Base-by-base conservation (phyloP, 2,888 invertebrate species). In the Epinotia demarniana region DNA sequence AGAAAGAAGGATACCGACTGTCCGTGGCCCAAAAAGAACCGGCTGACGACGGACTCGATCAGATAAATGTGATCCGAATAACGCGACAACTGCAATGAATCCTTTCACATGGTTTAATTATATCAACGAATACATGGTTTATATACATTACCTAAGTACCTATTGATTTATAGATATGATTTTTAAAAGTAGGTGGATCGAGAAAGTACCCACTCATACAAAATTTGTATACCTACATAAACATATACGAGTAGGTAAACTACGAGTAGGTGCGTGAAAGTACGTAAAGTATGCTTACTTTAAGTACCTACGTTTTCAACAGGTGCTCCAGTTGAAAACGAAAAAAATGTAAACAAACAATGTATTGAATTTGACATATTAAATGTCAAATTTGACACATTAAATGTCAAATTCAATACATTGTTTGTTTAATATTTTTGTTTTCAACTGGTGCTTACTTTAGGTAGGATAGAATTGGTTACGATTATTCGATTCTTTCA, bases 11-110 rank as follows among this genome's bases (percentile, higher is more conserved):
- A 85, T 81, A 82, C 86, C 86, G 89, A 88, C 85, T 84, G 87
- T 79, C 86, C 89, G 78, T 90, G 90, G 86, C 90, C 89, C 87
- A 85, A 90, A 90, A 90, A 90, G 80, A 89, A 90, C 90, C 87
- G 86, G 88, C 86, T 80, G 79, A 80, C 81, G 79, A 79, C 83
- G 82, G 81, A 81, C 84, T 82, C 83, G 82, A 84, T 84, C 82
- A 84, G 81, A 86, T 83, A 77, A 80, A 86, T 87, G 85, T 83
- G 84, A 78, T 83, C 82, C 79, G 83, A 85, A 85, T 86, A 81
- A 82, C 79, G 72, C 79, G 72, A 81, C 49, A 43, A 72, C 57
- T 66, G 60, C 71, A 70, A 49, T 70, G 33, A 33, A 69, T 74
- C n/a, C 13, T 19, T 27, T 60, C 43, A 43, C 60, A 60, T 27